Evolutionary conservation across 23 tunicate species (phyloP), one percentile per base, ranked within the genome.

Genomic region (Halocynthia aurantium): DNA sequence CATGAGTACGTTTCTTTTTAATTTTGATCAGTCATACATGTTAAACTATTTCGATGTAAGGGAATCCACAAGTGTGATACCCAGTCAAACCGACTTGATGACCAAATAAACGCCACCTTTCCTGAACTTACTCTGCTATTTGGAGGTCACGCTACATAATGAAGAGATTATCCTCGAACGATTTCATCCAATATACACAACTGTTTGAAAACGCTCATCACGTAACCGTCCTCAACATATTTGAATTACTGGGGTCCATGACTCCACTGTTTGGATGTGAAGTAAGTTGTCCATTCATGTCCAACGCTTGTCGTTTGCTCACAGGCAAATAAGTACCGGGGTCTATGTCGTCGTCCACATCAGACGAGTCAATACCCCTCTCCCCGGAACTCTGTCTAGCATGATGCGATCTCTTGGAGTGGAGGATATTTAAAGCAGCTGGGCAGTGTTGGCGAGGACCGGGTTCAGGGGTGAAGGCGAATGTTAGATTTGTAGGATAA

Each of bases 401-500:
- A 65, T 49, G 31, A 65, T 40, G 31, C 19, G 70, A 31, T 31
- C 44, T 31, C 44, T 31, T 31, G 44, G 44, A 31, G 70, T 85
- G 84, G 54, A 88, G 76, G 44, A 88, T 72, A 7, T 70, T 78
- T 13, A 76, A 79, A 7, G 78, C 76, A 10, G 84, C 87, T 58
- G 87, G 84, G 57, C 87, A 83, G 58, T 88, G 95, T 56, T 82
- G 87, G 19, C 95, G 57, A 10, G 95, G 95, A 11, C 95, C 96
- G 7, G 96, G 89, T 55, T 90, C 96, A 68, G 96, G 96, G 51
- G 89, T 80, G 76, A 71, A 91, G 50, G 91, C 86, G 76, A 91
- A 91, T 19, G 84, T 85, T 13, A 83, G 66, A 60, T 85, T 81
- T 54, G 92, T 86, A 52, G 98, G 88, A 82, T 86, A 93, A 50